Base-by-base conservation (phyloP, 2,113 vertebrate genomes). In the Calyptomena viridis region DNA sequence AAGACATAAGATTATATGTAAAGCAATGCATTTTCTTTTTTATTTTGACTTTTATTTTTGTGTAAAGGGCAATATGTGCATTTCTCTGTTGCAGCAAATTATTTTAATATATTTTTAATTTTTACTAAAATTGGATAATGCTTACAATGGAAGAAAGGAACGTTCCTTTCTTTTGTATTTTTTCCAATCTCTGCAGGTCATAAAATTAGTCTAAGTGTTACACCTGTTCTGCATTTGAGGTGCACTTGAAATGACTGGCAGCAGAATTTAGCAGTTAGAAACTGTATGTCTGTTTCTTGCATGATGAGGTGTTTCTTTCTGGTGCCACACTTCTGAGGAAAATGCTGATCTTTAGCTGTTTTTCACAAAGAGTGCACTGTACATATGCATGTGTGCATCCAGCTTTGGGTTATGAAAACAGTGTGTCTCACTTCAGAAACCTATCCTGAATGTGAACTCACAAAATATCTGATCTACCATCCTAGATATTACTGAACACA, bases 221-320 rank as follows among this genome's bases (percentile, higher is more conserved):
- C 69, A 62, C 82, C 40, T 96, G 52, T 89, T 96, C 89, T 44
- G 66, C 49, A 85, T 97, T 96, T 91, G 31, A 89, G 63, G 60
- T 62, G 8, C 31, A 40, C 67, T 39, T 80, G 49, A 87, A 93
- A 84, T 93, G 73, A 93, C 6, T 89, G 60, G 37, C 20, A 87
- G n/a, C 58, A 55, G 9, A 56, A 39, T 90, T 94, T 67, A 53
- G 11, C n/a, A 47, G 22, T 58, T 46, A 27, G 27, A 56, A 62
- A 17, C 27, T 74, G 11, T 12, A 35, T 2, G 1, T 79, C 89
- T 95, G n/a, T 35, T 33, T 75, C 40, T 81, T 49, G 23, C 9
- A 19, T 69, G 31, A 80, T 42, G 14, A 12, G 17, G 17, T 60
- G 12, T 25, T 60, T 18, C 15, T 49, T 88, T 50, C 23, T 16